Conservation (phyloP, 2,113 vertebrate species). For the Rafetus swinhoei region DNA sequence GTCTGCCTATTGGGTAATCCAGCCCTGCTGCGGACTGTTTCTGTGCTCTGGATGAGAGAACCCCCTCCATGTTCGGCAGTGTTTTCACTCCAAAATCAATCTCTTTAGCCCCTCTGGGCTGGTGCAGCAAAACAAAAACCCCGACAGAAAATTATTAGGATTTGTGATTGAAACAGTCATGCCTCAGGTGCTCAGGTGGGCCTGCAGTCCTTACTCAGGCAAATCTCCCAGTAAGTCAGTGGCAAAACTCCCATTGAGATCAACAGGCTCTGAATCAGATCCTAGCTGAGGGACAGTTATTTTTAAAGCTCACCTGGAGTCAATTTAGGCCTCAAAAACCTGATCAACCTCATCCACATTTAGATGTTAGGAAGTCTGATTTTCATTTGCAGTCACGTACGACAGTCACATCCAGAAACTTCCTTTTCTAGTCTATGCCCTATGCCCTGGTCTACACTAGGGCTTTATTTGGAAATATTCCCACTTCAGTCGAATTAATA, state of each 20-base stretch:
- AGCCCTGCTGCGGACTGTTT: neutral
- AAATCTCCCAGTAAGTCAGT: slow-evolving; percentile 64
- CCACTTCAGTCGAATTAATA: too few relatives aligned
- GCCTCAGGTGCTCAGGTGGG: neutral
- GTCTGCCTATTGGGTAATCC: too few relatives aligned
- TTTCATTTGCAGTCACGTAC: neutral
- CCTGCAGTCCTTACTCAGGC: neutral
- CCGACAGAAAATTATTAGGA: neutral
- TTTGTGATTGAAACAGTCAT: neutral
- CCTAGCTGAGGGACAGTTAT: neutral
- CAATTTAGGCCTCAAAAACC: neutral
- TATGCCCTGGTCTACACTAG: too few relatives aligned
- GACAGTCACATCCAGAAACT: neutral
- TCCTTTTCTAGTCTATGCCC: fast-evolving
- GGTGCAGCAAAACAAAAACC: neutral
- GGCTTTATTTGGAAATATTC: too few relatives aligned
- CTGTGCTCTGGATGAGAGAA: neutral
- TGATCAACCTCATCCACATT: neutral
- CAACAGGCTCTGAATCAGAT: slow-evolving; percentile 13
- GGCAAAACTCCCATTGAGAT: neutral
- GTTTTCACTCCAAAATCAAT: neutral
- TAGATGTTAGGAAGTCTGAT: neutral
- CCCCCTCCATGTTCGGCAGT: neutral
- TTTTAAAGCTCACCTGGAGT: neutral
- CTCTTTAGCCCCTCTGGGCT: neutral